Conservation (phyloP, 2,888 invertebrate species). For the Standfussiana lucernea region DNA sequence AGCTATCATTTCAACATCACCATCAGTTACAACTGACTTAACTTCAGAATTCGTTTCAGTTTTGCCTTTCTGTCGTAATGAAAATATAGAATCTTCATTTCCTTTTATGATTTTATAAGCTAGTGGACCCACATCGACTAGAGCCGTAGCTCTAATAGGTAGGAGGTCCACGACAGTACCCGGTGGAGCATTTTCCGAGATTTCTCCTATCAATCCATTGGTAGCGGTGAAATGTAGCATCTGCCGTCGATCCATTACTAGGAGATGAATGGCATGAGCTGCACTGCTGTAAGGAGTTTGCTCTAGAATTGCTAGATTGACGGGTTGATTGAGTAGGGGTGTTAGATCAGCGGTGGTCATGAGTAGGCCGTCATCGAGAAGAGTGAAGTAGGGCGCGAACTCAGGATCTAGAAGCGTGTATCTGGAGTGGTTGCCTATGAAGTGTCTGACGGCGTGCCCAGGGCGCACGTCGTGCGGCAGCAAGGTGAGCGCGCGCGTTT, state of each 20-base stretch:
- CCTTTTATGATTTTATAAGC: conserved; percentile 95
- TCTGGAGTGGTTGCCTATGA: conserved; percentile 90
- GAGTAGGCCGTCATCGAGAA: conserved; percentile 96
- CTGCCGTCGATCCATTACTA: conserved; percentile 95
- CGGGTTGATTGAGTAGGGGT: conserved; percentile 95
- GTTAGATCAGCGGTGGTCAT: conserved; percentile 97
- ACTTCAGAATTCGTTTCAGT: conserved; percentile 85
- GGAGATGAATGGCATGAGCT: conserved; percentile 95
- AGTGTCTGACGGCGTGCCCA: conserved; percentile 96
- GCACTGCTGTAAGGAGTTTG: conserved; percentile 95
- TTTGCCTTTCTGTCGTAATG: conserved; percentile 91
- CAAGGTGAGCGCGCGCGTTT: conserved; percentile 90
- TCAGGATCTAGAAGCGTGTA: conserved; percentile 93
- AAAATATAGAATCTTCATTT: conserved; percentile 94
- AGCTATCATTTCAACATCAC: conserved; percentile 94
- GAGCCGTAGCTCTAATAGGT: conserved; percentile 93
- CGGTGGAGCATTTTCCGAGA: conserved; percentile 94
- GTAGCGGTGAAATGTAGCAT: conserved; percentile 94
- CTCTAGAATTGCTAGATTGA: conserved; percentile 95
- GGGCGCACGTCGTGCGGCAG: conserved; percentile 97
- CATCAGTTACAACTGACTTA: conserved; percentile 90
- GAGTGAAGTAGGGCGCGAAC: conserved; percentile 96
- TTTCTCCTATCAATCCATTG: conserved; percentile 92
- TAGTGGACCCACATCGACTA: conserved; percentile 92
- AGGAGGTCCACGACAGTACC: conserved; percentile 94